phyloP scores from a whole-genome alignment of 2,113 vertebrate species.

The Tor tambroides region DNA sequence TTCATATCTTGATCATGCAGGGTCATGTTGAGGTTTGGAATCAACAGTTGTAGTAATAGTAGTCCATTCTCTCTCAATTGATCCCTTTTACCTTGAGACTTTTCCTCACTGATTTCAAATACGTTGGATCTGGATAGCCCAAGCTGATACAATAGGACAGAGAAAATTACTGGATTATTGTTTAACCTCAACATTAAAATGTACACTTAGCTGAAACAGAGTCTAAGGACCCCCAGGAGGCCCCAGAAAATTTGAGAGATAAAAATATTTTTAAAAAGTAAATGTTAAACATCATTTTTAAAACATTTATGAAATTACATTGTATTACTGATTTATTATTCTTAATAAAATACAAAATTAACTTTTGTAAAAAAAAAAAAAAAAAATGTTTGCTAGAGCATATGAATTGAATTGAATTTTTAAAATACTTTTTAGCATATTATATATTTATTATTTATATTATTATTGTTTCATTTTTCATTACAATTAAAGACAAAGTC shows the following conservation, averaged over 20 bases:
- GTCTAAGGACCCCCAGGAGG: neutral
- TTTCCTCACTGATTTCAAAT: slow-evolving; percentile 66
- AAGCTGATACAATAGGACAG: slow-evolving; percentile 49
- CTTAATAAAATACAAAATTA: no score
- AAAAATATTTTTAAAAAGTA: neutral
- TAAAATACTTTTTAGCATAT: neutral
- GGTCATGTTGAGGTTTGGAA: neutral
- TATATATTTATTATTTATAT: neutral
- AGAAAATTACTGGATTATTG: neutral
- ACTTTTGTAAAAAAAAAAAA: neutral
- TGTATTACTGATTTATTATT: no score
- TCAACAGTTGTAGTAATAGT: neutral
- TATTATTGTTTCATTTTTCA: neutral
- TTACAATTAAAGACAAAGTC: neutral
- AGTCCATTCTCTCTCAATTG: slow-evolving; percentile 52
- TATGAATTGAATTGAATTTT: neutral
- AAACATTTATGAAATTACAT: no score
- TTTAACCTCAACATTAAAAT: neutral
- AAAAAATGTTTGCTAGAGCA: neutral
- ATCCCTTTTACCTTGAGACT: slow-evolving; percentile 68
- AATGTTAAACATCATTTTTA: neutral
- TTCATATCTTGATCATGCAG: neutral
- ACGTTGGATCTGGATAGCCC: slow-evolving; percentile 67
- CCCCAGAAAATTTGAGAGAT: neutral
- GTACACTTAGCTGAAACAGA: neutral